These are phyloP conservation scores for Pyrrhosoma nymphula DNA, from an alignment of 2,888 invertebrate genomes.

Conservation along the genomic window DNA sequence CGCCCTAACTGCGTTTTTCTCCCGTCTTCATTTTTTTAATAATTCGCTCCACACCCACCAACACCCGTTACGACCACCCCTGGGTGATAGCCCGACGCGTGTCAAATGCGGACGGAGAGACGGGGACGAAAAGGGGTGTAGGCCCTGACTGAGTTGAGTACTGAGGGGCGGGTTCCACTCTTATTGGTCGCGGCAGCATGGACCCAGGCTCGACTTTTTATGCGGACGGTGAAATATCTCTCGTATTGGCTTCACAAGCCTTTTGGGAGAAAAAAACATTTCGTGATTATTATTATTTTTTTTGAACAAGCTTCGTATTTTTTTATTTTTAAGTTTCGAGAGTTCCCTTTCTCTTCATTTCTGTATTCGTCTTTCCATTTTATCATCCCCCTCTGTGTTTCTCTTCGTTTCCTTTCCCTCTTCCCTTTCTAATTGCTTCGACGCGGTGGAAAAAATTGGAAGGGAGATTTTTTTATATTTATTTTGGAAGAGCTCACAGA, in stretches of 20 bases:
- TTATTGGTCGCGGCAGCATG: neutral
- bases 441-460: neutral
- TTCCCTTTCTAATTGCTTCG: neutral
- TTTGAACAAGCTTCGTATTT: neutral
- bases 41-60: neutral
- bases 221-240: slow-evolving; percentile 22
- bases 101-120: slow-evolving; percentile 3
- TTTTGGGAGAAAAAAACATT: neutral
- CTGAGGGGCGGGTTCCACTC: neutral
- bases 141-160: neutral
- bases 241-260: slow-evolving; percentile 32
- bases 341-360: neutral
- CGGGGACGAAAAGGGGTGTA: neutral
- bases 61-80: neutral
- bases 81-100: slow-evolving; percentile 12
- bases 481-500: neutral
- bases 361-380: neutral
- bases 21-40: neutral
- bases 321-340: slow-evolving; percentile 14
- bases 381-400: neutral
- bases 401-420: neutral
- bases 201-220: slow-evolving; percentile 1
- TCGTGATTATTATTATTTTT: neutral
- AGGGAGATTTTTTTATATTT: neutral
- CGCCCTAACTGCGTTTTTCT: neutral